Conservation (phyloP, 2,888 invertebrate genomes). For the Lycophotia porphyrea region DNA sequence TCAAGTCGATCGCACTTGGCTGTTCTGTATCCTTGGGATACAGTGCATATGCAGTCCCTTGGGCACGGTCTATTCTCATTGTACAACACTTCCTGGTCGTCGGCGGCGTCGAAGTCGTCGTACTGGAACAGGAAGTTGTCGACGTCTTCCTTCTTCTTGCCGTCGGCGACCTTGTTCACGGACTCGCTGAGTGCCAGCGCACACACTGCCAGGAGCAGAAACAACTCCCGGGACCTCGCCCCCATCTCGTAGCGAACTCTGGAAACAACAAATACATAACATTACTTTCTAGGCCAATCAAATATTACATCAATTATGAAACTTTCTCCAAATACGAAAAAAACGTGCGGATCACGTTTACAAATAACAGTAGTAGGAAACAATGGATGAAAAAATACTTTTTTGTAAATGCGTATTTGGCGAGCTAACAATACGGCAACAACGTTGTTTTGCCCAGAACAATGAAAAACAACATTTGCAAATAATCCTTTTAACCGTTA, state of each 20-base stretch:
- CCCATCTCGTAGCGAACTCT: conserved; percentile 89
- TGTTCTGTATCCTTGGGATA: conserved; percentile 91
- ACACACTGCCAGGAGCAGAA: conserved; percentile 88
- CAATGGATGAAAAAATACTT: conserved; percentile 74
- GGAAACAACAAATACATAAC: conserved; percentile 75
- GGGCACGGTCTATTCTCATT: conserved; percentile 90
- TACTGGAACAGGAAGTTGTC: conserved; percentile 83
- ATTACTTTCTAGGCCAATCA: conserved; percentile 53
- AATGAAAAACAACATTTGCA: conserved; percentile 64
- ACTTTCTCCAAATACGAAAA: conserved; percentile 71
- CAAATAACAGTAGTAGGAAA: conserved; percentile 75
- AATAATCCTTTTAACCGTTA: conserved; percentile 57
- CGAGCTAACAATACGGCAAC: conserved; percentile 73
- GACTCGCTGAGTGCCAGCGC: conserved; percentile 83
- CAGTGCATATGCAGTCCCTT: conserved; percentile 91
- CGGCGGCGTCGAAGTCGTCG: conserved; percentile 85
- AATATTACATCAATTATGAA: conserved; percentile 75
- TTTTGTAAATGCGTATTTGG: conserved; percentile 68
- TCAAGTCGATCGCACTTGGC: conserved; percentile 93
- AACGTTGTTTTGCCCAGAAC: conserved; percentile 69
- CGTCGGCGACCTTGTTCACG: conserved; percentile 80
- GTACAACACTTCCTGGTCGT: conserved; percentile 87
- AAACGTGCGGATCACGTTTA: conserved; percentile 70
- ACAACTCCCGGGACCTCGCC: conserved; percentile 87
- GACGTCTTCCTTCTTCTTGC: conserved; percentile 79